Evolutionary conservation across 2,797 vertebrate species (phyloP).

Genomic region (Xenentodon cancila): DNA sequence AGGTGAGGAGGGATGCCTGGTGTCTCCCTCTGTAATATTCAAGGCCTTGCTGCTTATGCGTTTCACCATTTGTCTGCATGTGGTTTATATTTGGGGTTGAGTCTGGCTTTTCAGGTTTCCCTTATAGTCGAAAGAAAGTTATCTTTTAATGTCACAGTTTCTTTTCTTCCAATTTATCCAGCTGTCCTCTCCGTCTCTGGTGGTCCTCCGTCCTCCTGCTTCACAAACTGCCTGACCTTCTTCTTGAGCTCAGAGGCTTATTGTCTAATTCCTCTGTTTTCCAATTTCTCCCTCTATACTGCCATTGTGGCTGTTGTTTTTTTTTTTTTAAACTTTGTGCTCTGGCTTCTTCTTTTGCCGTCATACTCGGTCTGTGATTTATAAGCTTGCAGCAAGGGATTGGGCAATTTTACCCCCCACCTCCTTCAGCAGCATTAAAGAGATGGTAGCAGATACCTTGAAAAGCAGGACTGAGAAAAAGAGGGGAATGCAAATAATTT

Average conservation of each 20-base stretch:
- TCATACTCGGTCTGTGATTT: slow-evolving; percentile 58
- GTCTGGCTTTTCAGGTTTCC: neutral
- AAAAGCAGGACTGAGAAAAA: slow-evolving; percentile 10
- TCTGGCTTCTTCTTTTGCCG: slow-evolving; percentile 24
- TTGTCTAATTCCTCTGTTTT: slow-evolving; percentile 63
- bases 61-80: slow-evolving; percentile 26
- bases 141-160: too few species aligned
- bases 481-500: slow-evolving; percentile 48
- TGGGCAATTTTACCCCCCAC: neutral
- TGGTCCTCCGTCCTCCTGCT: slow-evolving; percentile 16
- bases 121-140: neutral
- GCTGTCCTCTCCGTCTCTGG: neutral
- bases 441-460: slow-evolving; percentile 9
- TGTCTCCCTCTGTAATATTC: slow-evolving; percentile 12
- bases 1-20: slow-evolving; percentile 11
- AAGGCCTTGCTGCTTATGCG: neutral
- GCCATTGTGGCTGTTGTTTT: slow-evolving; percentile 58
- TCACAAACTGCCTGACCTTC: slow-evolving; percentile 47
- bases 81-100: neutral
- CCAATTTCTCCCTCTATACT: slow-evolving; percentile 47
- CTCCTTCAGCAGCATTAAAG: slow-evolving; percentile 1
- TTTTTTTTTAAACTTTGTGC: slow-evolving; percentile 35
- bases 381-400: slow-evolving; percentile 46
- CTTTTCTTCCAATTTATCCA: too few species aligned
- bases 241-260: slow-evolving; percentile 50